phyloP scores from a whole-genome alignment of 2,888 invertebrate genomes.

The Hydraecia micacea region DNA sequence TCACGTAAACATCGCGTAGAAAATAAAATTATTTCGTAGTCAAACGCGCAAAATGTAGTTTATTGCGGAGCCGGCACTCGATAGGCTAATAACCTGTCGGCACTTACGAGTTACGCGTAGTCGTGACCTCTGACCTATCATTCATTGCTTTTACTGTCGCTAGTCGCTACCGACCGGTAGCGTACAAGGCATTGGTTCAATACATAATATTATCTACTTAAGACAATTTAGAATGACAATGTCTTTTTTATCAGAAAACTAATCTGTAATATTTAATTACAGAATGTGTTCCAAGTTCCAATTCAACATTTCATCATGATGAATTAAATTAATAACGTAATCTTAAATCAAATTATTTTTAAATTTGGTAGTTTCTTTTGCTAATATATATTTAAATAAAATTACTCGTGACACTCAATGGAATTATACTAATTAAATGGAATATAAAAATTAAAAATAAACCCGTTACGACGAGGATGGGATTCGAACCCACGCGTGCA shows the following conservation, averaged over 20 bases:
- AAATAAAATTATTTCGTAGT: constrained; percentile 24
- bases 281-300: background rate
- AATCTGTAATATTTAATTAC: constrained; percentile 4
- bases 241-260: constrained; percentile 10
- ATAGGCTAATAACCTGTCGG: constrained; percentile 62
- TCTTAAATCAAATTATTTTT: background rate
- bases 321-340: background rate
- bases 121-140: constrained; percentile 62
- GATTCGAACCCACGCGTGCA: constrained; percentile 95
- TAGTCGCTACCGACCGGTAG: constrained; percentile 23
- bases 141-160: constrained; percentile 44
- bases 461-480: constrained; percentile 92
- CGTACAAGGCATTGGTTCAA: constrained; percentile 21
- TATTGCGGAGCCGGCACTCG: constrained; percentile 54
- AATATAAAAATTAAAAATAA: constrained; percentile 6
- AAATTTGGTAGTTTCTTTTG: background rate
- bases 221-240: constrained; percentile 7
- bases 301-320: background rate
- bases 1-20: constrained; percentile 6
- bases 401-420: background rate
- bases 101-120: constrained; percentile 56
- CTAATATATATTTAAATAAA: background rate
- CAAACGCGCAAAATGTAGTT: constrained; percentile 32
- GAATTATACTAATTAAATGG: background rate
- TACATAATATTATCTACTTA: constrained; percentile 16